Conservation (phyloP, 2,113 vertebrate species). For the Poecile atricapillus region DNA sequence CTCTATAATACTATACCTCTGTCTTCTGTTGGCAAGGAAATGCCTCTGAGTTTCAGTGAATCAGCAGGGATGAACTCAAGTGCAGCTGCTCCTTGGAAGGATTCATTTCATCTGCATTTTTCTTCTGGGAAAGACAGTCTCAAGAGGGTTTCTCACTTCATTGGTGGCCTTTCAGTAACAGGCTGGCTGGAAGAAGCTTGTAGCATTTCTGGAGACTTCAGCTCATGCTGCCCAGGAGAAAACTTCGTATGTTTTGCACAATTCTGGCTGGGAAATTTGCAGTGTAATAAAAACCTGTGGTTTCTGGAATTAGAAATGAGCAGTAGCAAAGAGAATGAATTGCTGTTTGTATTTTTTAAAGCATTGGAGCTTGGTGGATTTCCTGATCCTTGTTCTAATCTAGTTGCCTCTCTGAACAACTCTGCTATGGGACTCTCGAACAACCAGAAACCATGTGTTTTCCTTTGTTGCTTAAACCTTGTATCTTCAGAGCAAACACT, state of each 20-base stretch:
- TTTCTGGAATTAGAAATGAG: constrained; percentile 23
- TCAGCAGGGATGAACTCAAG: neutral
- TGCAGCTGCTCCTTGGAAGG: neutral
- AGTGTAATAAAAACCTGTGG: neutral
- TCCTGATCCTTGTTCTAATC: neutral
- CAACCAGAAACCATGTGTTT: neutral
- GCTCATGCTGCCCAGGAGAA: neutral
- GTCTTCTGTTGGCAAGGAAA: neutral
- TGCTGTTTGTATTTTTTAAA: neutral
- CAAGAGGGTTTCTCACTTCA: neutral
- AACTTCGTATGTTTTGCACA: constrained; percentile 39
- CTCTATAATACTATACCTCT: neutral
- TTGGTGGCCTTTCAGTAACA: neutral
- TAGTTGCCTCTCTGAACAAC: neutral
- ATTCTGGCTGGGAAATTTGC: constrained; percentile 22
- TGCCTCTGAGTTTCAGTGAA: neutral
- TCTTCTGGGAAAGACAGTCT: neutral
- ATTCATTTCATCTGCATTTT: neutral
- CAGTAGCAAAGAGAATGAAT: neutral
- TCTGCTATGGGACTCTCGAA: neutral
- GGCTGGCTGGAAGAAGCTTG: constrained; percentile 4
- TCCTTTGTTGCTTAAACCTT: neutral
- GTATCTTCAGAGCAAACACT: constrained; percentile 4
- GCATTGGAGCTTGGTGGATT: neutral
- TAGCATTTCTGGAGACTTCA: neutral